These are phyloP conservation scores for Paracanthobrama guichenoti DNA, from an alignment of 2,113 vertebrate species.

Conservation along the genomic window DNA sequence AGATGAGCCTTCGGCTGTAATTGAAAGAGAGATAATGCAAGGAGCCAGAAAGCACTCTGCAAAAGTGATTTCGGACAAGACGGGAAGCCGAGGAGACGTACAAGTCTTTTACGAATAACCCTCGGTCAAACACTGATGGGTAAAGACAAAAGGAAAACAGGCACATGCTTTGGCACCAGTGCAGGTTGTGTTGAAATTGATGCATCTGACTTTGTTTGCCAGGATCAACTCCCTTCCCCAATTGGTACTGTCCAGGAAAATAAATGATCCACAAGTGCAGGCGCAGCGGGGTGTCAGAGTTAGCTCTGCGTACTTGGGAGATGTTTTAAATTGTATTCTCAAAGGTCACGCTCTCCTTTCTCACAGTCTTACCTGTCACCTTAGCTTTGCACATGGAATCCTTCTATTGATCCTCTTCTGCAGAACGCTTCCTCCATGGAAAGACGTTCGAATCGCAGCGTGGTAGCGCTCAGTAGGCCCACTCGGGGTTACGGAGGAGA, in stretches of 20 bases:
- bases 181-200: constrained; percentile 59
- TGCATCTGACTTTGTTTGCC: constrained; percentile 57
- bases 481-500: constrained; percentile 62
- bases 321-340: constrained; percentile 75
- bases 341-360: constrained; percentile 77
- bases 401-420: constrained; percentile 69
- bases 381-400: constrained; percentile 73
- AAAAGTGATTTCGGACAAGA: constrained; percentile 52
- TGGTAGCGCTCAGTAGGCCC: constrained; percentile 58
- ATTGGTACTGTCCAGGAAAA: constrained; percentile 75
- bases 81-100: constrained; percentile 48
- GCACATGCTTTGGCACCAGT: constrained; percentile 60
- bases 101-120: constrained; percentile 60
- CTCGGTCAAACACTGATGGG: constrained; percentile 59
- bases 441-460: constrained; percentile 64
- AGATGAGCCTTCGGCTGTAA: constrained; percentile 68
- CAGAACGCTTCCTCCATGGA: constrained; percentile 62
- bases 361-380: constrained; percentile 71
- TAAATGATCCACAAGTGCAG: constrained; percentile 72
- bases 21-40: constrained; percentile 60
- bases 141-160: constrained; percentile 50
- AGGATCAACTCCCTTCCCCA: constrained; percentile 55
- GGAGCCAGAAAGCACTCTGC: constrained; percentile 46
- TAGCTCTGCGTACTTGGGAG: constrained; percentile 70
- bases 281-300: constrained; percentile 69